Evolutionary conservation across 2,888 invertebrate genomes (phyloP).

Genomic region (Hirtodrosophila cameraria): DNA sequence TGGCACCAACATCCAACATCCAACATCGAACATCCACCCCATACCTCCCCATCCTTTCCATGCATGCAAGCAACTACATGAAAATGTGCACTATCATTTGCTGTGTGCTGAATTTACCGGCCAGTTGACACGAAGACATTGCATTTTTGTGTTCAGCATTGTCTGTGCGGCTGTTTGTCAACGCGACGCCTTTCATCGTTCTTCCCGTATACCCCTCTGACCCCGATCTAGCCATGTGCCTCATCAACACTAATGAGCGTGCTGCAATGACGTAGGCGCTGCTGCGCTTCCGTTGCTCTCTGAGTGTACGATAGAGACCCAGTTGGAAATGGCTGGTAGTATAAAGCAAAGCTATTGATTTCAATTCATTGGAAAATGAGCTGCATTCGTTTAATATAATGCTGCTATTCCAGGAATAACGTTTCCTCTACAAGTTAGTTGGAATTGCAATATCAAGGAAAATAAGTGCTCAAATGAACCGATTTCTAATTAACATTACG

Average conservation of each 20-base stretch:
- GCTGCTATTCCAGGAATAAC: no score
- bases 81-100: constrained; percentile 49
- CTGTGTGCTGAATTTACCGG: constrained; percentile 11
- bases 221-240: constrained; percentile 32
- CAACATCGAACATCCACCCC: no score
- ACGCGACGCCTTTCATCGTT: constrained; percentile 12
- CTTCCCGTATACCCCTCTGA: constrained; percentile 4
- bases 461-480: no score
- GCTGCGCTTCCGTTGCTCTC: constrained; percentile 22
- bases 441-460: no score
- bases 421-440: neutral
- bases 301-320: constrained; percentile 19
- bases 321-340: constrained; percentile 23
- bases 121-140: constrained; percentile 33
- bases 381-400: no score
- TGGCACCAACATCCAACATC: no score
- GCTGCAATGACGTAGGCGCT: constrained; percentile 61
- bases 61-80: constrained; percentile 1
- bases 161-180: constrained; percentile 32
- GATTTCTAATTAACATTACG: no score
- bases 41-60: neutral
- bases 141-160: constrained; percentile 31
- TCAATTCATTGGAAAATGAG: neutral
- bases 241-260: constrained; percentile 74
- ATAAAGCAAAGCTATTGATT: neutral